A percentile compares a stretch with the other conserved stretches of the same genome.
These are phyloP conservation scores for Drosophila navojoa DNA, from an alignment of 1,140 invertebrate species.

Conservation along the genomic window DNA sequence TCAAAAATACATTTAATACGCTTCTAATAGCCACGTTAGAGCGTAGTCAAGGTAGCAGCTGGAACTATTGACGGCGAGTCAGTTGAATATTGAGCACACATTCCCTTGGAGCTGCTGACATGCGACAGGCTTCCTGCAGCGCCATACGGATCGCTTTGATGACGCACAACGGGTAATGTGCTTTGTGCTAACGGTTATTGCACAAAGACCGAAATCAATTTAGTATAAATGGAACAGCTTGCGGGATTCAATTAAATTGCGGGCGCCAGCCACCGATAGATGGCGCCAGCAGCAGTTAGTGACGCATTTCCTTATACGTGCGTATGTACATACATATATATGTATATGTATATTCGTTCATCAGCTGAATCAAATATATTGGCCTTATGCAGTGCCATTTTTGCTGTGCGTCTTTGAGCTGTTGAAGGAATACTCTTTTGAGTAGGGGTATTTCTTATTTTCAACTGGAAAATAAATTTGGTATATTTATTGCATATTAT, in stretches of 20 bases:
- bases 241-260: slow-evolving; percentile 38
- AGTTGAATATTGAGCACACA: slow-evolving; percentile 8
- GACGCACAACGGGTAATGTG: slow-evolving; percentile 21
- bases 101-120: neutral
- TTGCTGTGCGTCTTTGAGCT: too few species aligned
- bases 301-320: neutral
- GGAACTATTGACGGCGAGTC: neutral
- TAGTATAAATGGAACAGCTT: slow-evolving; percentile 31
- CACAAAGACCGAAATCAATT: slow-evolving; percentile 28
- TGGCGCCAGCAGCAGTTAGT: slow-evolving; percentile 5
- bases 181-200: slow-evolving; percentile 13
- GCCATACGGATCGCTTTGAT: slow-evolving; percentile 27
- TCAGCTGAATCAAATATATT: too few species aligned
- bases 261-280: slow-evolving; percentile 6
- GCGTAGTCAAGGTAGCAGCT: slow-evolving; percentile 6
- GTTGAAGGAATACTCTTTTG: too few species aligned
- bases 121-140: slow-evolving; percentile 29
- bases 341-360: too few species aligned
- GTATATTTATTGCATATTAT: too few species aligned
- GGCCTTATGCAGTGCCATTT: too few species aligned
- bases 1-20: slow-evolving; percentile 35
- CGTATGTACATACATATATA: neutral
- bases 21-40: slow-evolving; percentile 32
- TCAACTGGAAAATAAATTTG: too few species aligned
- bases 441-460: too few species aligned